phyloP scores from a whole-genome alignment of 2,113 vertebrate species.

The Melanostigma gelatinosum region DNA sequence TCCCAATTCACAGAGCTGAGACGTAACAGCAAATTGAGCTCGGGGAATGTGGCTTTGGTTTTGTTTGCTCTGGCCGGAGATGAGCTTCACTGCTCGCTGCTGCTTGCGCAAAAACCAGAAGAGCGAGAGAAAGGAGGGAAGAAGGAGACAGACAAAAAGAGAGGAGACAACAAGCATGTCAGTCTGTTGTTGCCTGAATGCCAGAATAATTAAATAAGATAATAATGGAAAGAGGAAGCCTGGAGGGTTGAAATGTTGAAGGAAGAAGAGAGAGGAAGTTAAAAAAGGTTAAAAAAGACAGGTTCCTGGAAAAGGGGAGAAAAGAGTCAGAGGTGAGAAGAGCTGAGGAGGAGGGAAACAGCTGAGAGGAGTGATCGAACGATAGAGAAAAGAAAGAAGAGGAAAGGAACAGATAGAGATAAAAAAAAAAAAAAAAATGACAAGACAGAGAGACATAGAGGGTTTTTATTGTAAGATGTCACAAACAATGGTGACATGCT shows the following conservation, averaged over 20 bases:
- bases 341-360: constrained; percentile 9
- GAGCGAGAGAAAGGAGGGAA: constrained; percentile 58
- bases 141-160: constrained; percentile 31
- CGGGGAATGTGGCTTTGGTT: constrained; percentile 85
- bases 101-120: constrained; percentile 77
- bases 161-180: constrained; percentile 48
- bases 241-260: constrained; percentile 5
- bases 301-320: neutral
- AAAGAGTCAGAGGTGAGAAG: constrained; percentile 21
- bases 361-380: neutral
- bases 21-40: constrained; percentile 88
- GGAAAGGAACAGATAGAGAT: neutral
- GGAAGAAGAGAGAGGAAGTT: constrained; percentile 19
- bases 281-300: constrained; percentile 6
- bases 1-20: constrained; percentile 84
- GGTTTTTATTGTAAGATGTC: neutral
- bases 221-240: neutral
- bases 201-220: constrained; percentile 34
- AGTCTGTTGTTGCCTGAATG: constrained; percentile 37
- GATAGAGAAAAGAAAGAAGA: neutral
- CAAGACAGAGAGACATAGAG: neutral
- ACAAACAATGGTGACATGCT: neutral
- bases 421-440: neutral
- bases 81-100: constrained; percentile 85
- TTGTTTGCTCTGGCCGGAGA: constrained; percentile 88